Conservation (phyloP, 2,113 vertebrate species). For the Nettapus auritus region DNA sequence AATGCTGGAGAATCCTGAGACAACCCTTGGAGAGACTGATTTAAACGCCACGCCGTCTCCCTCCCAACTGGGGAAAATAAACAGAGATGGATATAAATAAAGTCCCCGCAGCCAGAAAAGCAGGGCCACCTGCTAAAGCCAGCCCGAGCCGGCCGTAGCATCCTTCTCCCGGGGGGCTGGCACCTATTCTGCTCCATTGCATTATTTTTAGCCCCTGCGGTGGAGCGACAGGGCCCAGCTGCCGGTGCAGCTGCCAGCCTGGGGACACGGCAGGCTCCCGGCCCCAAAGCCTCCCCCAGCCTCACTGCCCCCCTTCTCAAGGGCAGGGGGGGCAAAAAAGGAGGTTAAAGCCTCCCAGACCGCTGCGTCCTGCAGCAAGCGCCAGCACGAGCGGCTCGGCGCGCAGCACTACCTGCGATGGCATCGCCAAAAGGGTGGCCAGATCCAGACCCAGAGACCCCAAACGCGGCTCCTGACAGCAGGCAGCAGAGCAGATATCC, state of each 20-base stretch:
- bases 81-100: not conserved
- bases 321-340: not conserved
- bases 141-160: not conserved
- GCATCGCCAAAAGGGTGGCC: not conserved
- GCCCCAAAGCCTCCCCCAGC: not conserved
- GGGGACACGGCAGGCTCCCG: not conserved
- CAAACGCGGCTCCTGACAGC: not conserved
- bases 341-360: not conserved
- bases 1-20: not conserved
- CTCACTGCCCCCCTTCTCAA: not conserved
- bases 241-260: not conserved
- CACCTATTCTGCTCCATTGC: not conserved
- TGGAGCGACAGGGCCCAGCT: slow-evolving; percentile 2
- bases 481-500: not conserved
- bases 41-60: not conserved
- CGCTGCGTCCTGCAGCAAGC: too few species aligned
- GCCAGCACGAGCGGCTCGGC: not conserved
- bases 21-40: rapidly evolving
- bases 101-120: not conserved
- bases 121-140: not conserved
- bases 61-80: not conserved
- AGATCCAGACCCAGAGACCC: not conserved
- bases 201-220: not conserved
- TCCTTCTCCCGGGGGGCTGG: not conserved
- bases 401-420: not conserved